Evolutionary conservation across 2,888 invertebrate genomes (phyloP).

Genomic region (Cepaea hortensis): DNA sequence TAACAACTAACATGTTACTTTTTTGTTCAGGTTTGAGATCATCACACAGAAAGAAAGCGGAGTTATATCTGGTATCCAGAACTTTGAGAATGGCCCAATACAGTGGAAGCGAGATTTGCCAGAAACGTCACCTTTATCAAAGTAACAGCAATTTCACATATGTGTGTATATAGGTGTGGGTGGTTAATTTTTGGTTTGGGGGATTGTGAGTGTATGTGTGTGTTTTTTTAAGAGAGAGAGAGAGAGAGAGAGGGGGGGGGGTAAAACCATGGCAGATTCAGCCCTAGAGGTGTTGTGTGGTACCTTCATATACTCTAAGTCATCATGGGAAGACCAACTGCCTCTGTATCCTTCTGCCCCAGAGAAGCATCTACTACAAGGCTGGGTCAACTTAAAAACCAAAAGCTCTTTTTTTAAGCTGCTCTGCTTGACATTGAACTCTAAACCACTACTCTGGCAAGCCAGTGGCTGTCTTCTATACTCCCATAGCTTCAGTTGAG

Average conservation of each 20-base stretch:
- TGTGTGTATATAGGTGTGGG: neutral
- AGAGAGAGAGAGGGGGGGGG: neutral
- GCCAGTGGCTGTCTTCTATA: no score
- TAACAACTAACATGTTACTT: neutral
- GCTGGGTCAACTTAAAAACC: no score
- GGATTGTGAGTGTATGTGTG: neutral
- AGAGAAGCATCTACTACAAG: no score
- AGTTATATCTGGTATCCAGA: constrained; percentile 91
- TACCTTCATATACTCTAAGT: no score
- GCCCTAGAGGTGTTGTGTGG: no score
- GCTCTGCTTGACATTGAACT: no score
- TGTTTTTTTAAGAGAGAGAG: neutral
- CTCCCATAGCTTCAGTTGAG: no score
- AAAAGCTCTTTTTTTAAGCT: no score
- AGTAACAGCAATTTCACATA: constrained; percentile 33
- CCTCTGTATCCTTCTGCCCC: no score
- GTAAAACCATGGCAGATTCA: neutral
- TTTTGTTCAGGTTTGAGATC: constrained; percentile 82
- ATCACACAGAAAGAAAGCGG: constrained; percentile 95
- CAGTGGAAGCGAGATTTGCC: constrained; percentile 93
- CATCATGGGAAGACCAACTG: no score
- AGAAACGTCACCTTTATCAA: constrained; percentile 88
- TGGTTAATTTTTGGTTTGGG: neutral
- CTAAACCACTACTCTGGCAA: no score
- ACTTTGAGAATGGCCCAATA: constrained; percentile 92